Evolutionary conservation across 1,140 invertebrate genomes (phyloP), one percentile per base, ranked within the genome.

Genomic region (Drosophila lowei): DNA sequence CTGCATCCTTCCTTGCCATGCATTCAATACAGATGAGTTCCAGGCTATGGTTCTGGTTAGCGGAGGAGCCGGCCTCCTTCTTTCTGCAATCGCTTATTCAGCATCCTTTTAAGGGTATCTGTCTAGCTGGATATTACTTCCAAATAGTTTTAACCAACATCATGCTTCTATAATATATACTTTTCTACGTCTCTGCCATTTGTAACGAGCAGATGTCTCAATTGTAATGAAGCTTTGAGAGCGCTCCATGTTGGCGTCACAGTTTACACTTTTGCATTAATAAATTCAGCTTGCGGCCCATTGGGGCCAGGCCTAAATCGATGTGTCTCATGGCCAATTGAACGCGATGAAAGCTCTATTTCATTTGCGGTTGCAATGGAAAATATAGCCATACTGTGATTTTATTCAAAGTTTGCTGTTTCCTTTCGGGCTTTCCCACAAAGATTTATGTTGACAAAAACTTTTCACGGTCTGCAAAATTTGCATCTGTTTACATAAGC

Each of bases 261-360:
- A 79, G 76, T 76, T 83, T 75, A 55, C 79, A 78, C 63, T 66
- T 66, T 28, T 44, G 47, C 49, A 65, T 52, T 47, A 43, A 44
- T 76, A 41, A 55, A 73, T 68, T 52, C 65, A 73, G 60, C 74
- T 74, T 61, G 60, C 52, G 21, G 48, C 63, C 50, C 23, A 30
- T 47, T 67, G 55, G 2, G 2, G 21, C 23, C 0, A 38, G 38
- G 41, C 48, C 58, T 49, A 30, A 70, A 53, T 76, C 25, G 55
- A 78, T 65, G 34, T 66, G 48, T 68, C 49, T 79, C 80, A 79
- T 84, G 79, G 79, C 59, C 71, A 84, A 84, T 84, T 83, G 74
- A 80, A 43, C 56, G 66, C 42, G 23, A 18, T 50, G 15, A 65
- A 71, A 63, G 54, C 68, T 72, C 21, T 70, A 70, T 77, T 77